Evolutionary conservation across 2,797 vertebrate genomes (phyloP), one percentile per base, ranked within the genome.

Genomic region (Mus caroli): DNA sequence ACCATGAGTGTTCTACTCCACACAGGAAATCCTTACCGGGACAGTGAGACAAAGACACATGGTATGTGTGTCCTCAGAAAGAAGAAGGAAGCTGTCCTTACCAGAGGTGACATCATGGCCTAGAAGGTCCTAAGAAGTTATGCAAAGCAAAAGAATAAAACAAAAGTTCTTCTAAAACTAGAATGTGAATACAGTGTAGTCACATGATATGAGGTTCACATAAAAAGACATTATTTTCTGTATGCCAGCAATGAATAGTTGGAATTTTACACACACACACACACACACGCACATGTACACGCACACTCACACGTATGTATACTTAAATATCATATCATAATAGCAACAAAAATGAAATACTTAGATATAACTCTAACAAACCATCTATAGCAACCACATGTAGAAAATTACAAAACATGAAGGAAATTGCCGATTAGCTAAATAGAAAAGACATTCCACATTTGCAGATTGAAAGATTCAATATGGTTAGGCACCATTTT

Each of bases 331-430:
- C 50, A 86, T 67, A 56, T 2, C 50, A 56, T 9, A 84, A 40
- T 3, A 40, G 46, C 40, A 67, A 10, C n/a, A 15, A 43, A 86
- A 50, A n/a, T 7, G 56, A 88, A 94, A 10, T 62, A 56, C 19
- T 85, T 85, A 69, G 4, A 8, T 62, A 76, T 43, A 94, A 37
- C 52, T 37, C 50, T 80, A 93, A 94, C 46, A 67, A 87, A 90
- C 84, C 31, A 87, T 2, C 0, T n/a, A 43, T 6, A 67, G 31
- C 6, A 78, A 88, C 46, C 78, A 1, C 46, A 64, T 4, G 14
- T 60, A 34, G 71, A 90, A 90, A 96, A 94, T 37, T 56, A 24
- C 1, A 88, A 88, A 91, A 34, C 14, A 82, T 5, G 73, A 79
- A 69, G 20, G 22, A 84, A 43, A 85, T 17, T n/a, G 37, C 58